Percentiles rank a stretch among this genome's conserved stretches.
These are phyloP conservation scores for Hippocampus guttulatus DNA, from an alignment of 2,113 vertebrate species.

Conservation along the genomic window DNA sequence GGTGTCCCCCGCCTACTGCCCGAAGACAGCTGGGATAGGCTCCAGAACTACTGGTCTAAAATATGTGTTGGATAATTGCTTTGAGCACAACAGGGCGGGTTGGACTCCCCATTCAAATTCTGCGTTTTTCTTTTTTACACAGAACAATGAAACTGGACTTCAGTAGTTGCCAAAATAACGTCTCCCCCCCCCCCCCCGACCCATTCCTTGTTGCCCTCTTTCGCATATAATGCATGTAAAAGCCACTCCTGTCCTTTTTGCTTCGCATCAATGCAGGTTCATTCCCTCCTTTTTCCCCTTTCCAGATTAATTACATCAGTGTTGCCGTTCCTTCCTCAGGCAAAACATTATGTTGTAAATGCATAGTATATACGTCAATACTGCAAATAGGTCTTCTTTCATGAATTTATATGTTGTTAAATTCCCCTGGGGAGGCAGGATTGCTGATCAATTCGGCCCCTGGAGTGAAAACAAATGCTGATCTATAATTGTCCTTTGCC, in stretches of 20 bases:
- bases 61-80: too few species aligned
- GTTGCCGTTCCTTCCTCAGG: slow-evolving; percentile 56
- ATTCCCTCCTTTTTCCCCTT: slow-evolving; percentile 44
- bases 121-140: too few species aligned
- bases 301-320: slow-evolving; percentile 70
- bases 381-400: slow-evolving; percentile 72
- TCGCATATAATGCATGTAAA: slow-evolving; percentile 20
- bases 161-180: too few species aligned
- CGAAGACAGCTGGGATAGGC: too few species aligned
- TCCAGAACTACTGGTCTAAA: too few species aligned
- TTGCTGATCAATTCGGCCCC: slow-evolving; percentile 64
- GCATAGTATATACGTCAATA: slow-evolving; percentile 74
- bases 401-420: slow-evolving; percentile 76
- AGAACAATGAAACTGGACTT: too few species aligned
- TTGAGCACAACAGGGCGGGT: too few species aligned
- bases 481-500: slow-evolving; percentile 70
- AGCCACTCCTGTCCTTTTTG: slow-evolving; percentile 28
- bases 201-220: slow-evolving; percentile 7
- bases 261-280: slow-evolving; percentile 55
- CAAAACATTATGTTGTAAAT: slow-evolving; percentile 74
- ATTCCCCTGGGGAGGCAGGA: slow-evolving; percentile 52
- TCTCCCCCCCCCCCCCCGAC: too few species aligned
- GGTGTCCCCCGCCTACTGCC: too few species aligned
- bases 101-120: too few species aligned
- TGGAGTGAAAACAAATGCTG: slow-evolving; percentile 73